These are phyloP conservation scores for Acropternis orthonyx DNA, from an alignment of 2,797 vertebrate species.

Conservation along the genomic window DNA sequence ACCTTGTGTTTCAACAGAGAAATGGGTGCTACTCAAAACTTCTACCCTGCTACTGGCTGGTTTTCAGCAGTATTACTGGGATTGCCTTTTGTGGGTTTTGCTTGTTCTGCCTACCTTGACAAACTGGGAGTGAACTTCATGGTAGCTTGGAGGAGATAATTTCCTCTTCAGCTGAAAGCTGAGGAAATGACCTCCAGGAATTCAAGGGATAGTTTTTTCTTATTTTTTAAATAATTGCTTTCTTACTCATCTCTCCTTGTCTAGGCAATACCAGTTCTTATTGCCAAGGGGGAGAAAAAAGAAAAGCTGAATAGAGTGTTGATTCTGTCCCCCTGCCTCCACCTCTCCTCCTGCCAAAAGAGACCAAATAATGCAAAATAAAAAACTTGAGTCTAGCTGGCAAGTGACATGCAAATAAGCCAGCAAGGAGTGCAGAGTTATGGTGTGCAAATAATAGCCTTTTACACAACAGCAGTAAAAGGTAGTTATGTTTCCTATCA, in stretches of 20 bases:
- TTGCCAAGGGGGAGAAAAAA: fast-evolving
- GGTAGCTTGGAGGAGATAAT: neutral
- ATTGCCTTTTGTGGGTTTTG: neutral
- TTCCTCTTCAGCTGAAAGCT: conserved; percentile 4
- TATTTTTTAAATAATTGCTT: neutral
- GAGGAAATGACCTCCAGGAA: neutral
- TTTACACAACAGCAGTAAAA: conserved; percentile 31
- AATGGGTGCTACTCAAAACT: neutral
- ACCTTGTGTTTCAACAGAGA: neutral
- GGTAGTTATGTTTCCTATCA: neutral
- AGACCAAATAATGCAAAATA: neutral
- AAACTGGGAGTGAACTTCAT: neutral
- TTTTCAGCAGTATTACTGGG: neutral
- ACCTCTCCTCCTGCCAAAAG: neutral
- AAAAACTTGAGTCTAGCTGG: neutral
- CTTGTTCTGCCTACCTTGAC: neutral
- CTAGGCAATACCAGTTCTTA: neutral
- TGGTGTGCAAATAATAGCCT: conserved; percentile 48
- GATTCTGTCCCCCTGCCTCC: neutral
- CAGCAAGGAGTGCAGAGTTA: neutral
- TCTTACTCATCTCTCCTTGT: neutral
- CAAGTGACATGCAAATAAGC: neutral
- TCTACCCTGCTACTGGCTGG: neutral
- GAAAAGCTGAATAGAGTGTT: neutral
- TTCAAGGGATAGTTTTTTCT: neutral